Percentiles rank a stretch among this genome's conserved stretches.
phyloP scores from a whole-genome alignment of 53 echinoderm and acorn worm species.

The Glandiceps talaboti region DNA sequence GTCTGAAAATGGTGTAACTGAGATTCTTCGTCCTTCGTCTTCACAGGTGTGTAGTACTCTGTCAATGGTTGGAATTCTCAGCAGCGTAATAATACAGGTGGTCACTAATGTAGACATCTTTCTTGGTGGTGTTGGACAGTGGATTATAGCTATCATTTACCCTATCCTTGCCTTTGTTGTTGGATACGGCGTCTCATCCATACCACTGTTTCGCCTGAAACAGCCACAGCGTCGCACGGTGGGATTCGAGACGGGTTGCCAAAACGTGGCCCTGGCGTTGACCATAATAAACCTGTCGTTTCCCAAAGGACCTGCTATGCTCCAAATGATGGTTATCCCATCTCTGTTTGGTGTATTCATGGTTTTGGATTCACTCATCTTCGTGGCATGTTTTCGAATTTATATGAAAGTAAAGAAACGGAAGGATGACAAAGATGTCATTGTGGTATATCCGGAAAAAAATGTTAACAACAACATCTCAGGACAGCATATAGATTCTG shows the following conservation, averaged over 20 bases:
- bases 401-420: not conserved
- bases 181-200: not conserved
- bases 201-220: not conserved
- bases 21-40: not conserved
- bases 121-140: not conserved
- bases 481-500: not conserved
- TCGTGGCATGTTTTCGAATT: not conserved
- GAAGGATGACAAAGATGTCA: not conserved
- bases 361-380: not conserved
- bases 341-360: not conserved
- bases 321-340: not conserved
- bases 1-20: too few species aligned
- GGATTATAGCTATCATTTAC: not conserved
- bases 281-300: not conserved
- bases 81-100: conserved; percentile 45
- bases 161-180: not conserved
- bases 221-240: not conserved
- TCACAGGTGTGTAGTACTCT: not conserved
- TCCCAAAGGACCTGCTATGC: not conserved
- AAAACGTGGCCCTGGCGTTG: not conserved
- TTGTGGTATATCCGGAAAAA: not conserved
- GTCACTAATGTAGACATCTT: conserved; percentile 64
- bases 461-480: not conserved
- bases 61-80: not conserved
- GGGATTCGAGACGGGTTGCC: not conserved